A percentile compares a stretch with the other conserved stretches of the same genome.
phyloP scores from a whole-genome alignment of 2,113 vertebrate genomes.

The Perognathus longimembris region DNA sequence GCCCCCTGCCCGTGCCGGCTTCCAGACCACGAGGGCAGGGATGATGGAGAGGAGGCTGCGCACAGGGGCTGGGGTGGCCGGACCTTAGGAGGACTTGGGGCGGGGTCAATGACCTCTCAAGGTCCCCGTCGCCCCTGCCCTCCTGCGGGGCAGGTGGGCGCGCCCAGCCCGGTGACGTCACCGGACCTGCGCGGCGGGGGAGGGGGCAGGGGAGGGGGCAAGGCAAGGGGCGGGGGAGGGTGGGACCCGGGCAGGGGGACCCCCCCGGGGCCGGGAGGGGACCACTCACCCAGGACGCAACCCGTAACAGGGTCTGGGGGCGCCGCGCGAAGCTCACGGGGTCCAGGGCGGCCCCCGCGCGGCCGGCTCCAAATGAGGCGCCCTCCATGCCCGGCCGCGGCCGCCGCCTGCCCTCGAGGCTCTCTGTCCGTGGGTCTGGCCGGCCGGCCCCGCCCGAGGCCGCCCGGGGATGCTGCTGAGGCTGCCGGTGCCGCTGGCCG shows the following conservation, averaged over 20 bases:
- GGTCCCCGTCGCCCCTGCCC: conserved; percentile 39
- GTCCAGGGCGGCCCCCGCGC: conserved; percentile 92
- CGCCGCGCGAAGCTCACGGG: conserved; percentile 92
- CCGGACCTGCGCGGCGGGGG: conserved; percentile 69
- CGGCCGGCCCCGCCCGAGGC: conserved; percentile 44
- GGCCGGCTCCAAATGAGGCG: conserved; percentile 95
- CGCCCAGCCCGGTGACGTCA: conserved; percentile 78
- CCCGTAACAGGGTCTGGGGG: conserved; percentile 95
- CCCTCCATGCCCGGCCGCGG: conserved; percentile 91
- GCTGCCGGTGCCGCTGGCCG: conserved; percentile 69
- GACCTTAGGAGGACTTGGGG: no score
- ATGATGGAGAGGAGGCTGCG: not conserved
- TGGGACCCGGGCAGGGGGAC: not conserved
- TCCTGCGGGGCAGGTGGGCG: conserved; percentile 75
- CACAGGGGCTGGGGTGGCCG: not conserved
- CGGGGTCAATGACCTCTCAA: conserved; percentile 69
- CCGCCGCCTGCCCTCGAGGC: conserved; percentile 43
- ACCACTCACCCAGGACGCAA: conserved; percentile 93
- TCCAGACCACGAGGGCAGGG: conserved; percentile 8
- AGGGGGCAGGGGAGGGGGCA: conserved; percentile 31
- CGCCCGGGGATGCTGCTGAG: conserved; percentile 61
- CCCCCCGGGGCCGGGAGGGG: not conserved
- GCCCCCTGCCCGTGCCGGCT: not conserved
- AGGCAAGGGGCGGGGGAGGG: conserved; percentile 10
- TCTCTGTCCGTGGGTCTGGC: conserved; percentile 59